Base-by-base conservation (phyloP, 1,140 invertebrate genomes). In the Macrostomum lignano region DNA sequence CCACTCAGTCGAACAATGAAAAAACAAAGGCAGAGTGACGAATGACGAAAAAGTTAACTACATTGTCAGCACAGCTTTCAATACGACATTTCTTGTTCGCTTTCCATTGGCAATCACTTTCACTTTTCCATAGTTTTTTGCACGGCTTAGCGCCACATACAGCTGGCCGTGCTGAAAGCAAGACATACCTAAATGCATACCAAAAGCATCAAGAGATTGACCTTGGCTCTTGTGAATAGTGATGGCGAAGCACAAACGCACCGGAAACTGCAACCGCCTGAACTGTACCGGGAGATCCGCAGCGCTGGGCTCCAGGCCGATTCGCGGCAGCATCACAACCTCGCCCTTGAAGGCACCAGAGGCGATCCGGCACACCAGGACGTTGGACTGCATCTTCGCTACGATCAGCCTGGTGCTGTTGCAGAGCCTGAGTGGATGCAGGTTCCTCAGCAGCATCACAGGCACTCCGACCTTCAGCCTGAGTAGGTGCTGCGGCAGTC, bases 191-290 rank as follows among this genome's bases (percentile, higher is more conserved):
- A n/a, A n/a, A n/a, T n/a, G n/a, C n/a, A n/a, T n/a, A n/a, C n/a
- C n/a, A n/a, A n/a, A n/a, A n/a, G n/a, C n/a, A n/a, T n/a, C n/a
- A n/a, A n/a, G 31, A 3, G 51, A 40, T 44, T 65, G 60, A 9
- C 64, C 61, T 47, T 67, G 64, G 3, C 58, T 40, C 46, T 66
- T 65, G 43, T 65, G 65, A 3, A 66, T 60, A 0, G 62, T 61
- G 46, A 65, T 62, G 14, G 60, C 53, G 46, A 63, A 66, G 2
- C 45, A 42, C 2, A 58, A 33, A 36, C 50, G 41, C 1, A 67
- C 23, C 14, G 60, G 57, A 51, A 66, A 64, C 38, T 66, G 61
- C 0, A 58, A 17, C 28, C 62, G 30, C 44, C 55, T 54, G 37
- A 65, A 60, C 31, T 62, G 48, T 36, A 46, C 41, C 9, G 41